phyloP scores from a whole-genome alignment of 2,888 invertebrate genomes.

The Anoplius nigerrimus region DNA sequence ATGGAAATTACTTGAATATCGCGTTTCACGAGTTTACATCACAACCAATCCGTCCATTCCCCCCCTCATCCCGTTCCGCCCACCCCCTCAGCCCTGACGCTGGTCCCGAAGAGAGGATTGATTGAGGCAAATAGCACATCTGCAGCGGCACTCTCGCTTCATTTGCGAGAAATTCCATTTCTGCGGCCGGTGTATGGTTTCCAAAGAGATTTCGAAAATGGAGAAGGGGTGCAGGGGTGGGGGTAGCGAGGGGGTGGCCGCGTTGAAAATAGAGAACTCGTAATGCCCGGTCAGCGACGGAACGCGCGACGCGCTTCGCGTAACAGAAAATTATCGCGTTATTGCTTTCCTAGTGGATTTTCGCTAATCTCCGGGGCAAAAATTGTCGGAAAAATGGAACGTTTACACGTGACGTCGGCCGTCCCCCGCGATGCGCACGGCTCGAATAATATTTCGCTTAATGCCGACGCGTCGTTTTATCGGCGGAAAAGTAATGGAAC shows the following conservation, averaged over 20 bases:
- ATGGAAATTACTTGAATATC: constrained; percentile 48
- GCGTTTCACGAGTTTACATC: constrained; percentile 39
- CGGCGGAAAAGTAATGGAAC: too few relatives aligned
- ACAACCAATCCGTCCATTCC: constrained; percentile 25
- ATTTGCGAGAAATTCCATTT: constrained; percentile 29
- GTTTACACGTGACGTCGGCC: too few relatives aligned
- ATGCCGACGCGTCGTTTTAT: too few relatives aligned
- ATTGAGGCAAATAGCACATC: constrained; percentile 40
- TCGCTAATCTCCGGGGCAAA: too few relatives aligned
- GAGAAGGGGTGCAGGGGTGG: neutral
- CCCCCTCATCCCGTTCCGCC: constrained; percentile 21
- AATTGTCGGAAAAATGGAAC: too few relatives aligned
- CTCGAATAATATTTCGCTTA: too few relatives aligned
- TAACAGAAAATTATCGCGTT: neutral
- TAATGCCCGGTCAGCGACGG: neutral
- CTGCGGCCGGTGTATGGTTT: constrained; percentile 19
- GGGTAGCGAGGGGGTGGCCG: constrained; percentile 18
- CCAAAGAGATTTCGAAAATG: constrained; percentile 28
- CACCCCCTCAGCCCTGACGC: too few relatives aligned
- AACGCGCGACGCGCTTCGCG: too few relatives aligned
- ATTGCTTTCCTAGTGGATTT: too few relatives aligned
- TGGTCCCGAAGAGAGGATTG: constrained; percentile 36
- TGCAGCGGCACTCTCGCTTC: constrained; percentile 10
- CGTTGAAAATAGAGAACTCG: constrained; percentile 13
- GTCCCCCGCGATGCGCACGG: too few relatives aligned